Percentiles rank a stretch among this genome's conserved stretches.
Conservation (phyloP, 2,888 invertebrate species). For the Anorthoa munda region DNA sequence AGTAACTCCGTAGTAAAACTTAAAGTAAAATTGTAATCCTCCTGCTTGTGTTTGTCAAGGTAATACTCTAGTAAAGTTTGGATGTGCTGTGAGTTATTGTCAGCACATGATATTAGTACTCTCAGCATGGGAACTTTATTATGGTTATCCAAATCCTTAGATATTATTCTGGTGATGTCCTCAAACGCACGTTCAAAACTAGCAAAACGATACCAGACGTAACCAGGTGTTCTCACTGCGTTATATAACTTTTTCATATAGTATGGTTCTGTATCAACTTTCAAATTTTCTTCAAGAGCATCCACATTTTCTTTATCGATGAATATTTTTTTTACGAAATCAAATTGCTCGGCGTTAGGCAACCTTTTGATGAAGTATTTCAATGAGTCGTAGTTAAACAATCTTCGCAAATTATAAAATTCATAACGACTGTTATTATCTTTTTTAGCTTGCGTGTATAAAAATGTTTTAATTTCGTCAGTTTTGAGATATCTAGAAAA, state of each 20-base stretch:
- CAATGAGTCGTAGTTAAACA: constrained; percentile 69
- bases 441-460: constrained; percentile 69
- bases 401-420: constrained; percentile 48
- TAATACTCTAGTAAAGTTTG: constrained; percentile 74
- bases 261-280: constrained; percentile 60
- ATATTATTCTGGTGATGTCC: constrained; percentile 66
- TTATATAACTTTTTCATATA: constrained; percentile 64
- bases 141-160: constrained; percentile 54
- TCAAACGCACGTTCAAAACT: constrained; percentile 78
- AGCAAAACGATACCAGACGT: constrained; percentile 80
- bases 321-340: constrained; percentile 77
- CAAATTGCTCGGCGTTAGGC: constrained; percentile 75
- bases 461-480: constrained; percentile 75
- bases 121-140: constrained; percentile 71
- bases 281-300: constrained; percentile 55
- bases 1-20: constrained; percentile 73
- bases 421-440: constrained; percentile 22
- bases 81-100: constrained; percentile 69
- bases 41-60: constrained; percentile 74
- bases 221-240: constrained; percentile 52
- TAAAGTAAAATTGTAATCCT: constrained; percentile 67
- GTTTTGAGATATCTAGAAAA: constrained; percentile 77
- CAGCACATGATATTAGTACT: constrained; percentile 74
- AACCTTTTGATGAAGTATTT: constrained; percentile 74
- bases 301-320: constrained; percentile 71